Evolutionary conservation across 2,888 invertebrate genomes (phyloP).

Genomic region (Tineola bisselliella): DNA sequence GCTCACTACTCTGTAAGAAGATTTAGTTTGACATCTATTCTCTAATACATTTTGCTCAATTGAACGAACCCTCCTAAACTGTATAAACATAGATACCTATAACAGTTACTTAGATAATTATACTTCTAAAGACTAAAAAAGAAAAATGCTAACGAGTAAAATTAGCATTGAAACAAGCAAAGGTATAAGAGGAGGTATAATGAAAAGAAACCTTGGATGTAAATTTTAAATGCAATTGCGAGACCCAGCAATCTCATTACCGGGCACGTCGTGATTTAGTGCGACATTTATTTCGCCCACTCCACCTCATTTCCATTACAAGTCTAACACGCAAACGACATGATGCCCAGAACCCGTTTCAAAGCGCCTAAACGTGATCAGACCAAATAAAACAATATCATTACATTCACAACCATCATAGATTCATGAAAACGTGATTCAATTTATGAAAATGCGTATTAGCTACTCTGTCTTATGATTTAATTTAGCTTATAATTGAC

Average conservation of each 20-base stretch:
- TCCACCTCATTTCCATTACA: background rate
- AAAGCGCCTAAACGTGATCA: background rate
- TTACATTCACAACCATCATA: background rate
- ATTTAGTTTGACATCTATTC: too few relatives aligned
- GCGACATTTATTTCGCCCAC: slow-evolving; percentile 12
- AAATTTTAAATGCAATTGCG: slow-evolving; percentile 9
- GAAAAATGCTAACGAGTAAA: background rate
- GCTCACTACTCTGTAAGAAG: too few relatives aligned
- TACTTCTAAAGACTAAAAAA: background rate
- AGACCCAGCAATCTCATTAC: slow-evolving; percentile 10
- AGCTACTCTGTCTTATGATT: too few relatives aligned
- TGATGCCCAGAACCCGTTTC: background rate
- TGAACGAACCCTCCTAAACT: too few relatives aligned
- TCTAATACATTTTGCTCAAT: too few relatives aligned
- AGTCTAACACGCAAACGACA: slow-evolving; percentile 1
- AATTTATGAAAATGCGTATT: too few relatives aligned
- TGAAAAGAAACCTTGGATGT: background rate
- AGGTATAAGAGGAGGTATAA: background rate
- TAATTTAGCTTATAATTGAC: too few relatives aligned
- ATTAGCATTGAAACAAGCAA: slow-evolving; percentile 6
- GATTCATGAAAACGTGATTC: background rate
- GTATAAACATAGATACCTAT: too few relatives aligned
- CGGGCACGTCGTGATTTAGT: slow-evolving; percentile 5
- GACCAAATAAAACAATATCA: background rate
- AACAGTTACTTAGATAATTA: too few relatives aligned